phyloP scores from a whole-genome alignment of 1,140 invertebrate genomes.

The Amphibalanus amphitrite region DNA sequence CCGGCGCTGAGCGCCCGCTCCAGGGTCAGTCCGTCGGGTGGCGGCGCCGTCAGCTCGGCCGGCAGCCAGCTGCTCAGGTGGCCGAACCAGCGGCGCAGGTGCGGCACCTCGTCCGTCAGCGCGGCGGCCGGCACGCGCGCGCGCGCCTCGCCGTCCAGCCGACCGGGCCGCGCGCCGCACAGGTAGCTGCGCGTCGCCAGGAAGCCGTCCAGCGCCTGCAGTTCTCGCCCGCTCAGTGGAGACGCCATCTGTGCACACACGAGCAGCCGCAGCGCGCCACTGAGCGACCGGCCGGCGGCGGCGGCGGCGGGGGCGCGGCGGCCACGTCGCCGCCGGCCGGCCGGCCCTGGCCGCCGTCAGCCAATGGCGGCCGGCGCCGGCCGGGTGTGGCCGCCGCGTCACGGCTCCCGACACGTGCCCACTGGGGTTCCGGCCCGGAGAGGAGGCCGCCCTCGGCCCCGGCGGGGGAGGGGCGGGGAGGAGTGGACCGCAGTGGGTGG shows the following conservation, averaged over 20 bases:
- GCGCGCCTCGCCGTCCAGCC: constrained; percentile 10
- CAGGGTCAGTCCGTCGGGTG: not conserved
- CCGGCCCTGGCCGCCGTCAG: constrained; percentile 33
- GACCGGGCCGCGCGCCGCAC: constrained; percentile 10
- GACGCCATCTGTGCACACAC: not conserved
- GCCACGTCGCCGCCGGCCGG: constrained; percentile 52
- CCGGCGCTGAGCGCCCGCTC: not conserved
- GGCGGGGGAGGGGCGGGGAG: too few relatives aligned
- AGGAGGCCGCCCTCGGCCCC: constrained; percentile 16
- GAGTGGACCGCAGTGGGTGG: too few relatives aligned
- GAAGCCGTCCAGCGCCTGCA: constrained; percentile 12
- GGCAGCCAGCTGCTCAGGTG: constrained; percentile 15
- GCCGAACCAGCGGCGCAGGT: constrained; percentile 14
- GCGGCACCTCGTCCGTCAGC: constrained; percentile 10
- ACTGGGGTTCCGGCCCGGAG: constrained; percentile 49
- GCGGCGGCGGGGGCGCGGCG: constrained; percentile 65
- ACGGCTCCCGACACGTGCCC: too few relatives aligned
- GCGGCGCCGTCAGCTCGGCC: constrained; percentile 14
- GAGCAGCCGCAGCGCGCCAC: constrained; percentile 55
- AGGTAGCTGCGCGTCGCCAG: constrained; percentile 14
- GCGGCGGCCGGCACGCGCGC: constrained; percentile 5
- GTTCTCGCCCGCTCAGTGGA: constrained; percentile 19
- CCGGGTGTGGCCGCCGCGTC: constrained; percentile 6
- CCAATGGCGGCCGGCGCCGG: constrained; percentile 65
- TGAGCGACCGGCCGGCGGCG: constrained; percentile 69